Conservation (phyloP, 2,888 invertebrate genomes). For the Poecilobothrus nobilitatus region DNA sequence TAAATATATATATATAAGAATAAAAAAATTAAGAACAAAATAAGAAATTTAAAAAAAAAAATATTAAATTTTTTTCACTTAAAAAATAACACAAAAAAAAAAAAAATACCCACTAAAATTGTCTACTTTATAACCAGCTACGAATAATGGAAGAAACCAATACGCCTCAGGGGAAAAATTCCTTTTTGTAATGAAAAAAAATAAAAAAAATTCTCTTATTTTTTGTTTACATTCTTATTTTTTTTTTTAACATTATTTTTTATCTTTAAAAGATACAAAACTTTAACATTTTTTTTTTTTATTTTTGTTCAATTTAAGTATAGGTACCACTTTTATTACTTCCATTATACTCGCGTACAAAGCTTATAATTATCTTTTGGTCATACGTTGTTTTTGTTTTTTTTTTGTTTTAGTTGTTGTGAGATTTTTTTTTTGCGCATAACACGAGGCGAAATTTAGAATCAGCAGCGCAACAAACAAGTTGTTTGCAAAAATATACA, state of each 20-base stretch:
- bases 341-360: constrained; percentile 4
- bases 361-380: constrained; percentile 6
- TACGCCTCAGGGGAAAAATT: constrained; percentile 4
- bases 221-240: not conserved
- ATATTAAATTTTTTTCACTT: no score
- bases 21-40: not conserved
- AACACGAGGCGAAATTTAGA: constrained; percentile 6
- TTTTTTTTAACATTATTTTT: not conserved
- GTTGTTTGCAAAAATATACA: not conserved
- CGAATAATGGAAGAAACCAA: not conserved
- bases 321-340: constrained; percentile 1
- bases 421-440: not conserved
- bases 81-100: no score
- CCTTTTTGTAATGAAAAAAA: not conserved
- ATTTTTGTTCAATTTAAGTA: not conserved
- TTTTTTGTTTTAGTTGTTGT: not conserved
- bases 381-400: constrained; percentile 2
- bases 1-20: no score
- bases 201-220: not conserved
- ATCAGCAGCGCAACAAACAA: not conserved
- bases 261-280: constrained; percentile 1
- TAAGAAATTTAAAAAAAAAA: not conserved
- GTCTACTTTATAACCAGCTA: constrained; percentile 6
- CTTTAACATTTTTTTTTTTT: not conserved
- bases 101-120: constrained; percentile 2